Evolutionary conservation across 1,140 invertebrate species (phyloP), one percentile per base, ranked within the genome.

Genomic region (Homarus americanus): DNA sequence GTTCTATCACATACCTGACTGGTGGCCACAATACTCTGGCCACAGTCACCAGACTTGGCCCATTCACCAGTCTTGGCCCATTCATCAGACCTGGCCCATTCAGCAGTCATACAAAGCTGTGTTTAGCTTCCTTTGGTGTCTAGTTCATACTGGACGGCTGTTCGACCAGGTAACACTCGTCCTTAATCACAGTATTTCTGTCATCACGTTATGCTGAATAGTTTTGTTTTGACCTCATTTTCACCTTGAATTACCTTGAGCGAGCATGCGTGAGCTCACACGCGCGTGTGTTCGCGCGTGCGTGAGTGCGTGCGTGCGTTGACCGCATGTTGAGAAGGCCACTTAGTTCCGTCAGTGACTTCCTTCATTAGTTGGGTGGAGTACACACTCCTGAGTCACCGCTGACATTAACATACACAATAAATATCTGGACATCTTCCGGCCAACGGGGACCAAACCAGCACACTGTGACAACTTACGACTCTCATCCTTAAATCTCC

Each of bases 361-460:
- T 91, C 89, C 89, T 85, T 91, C 89, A 91, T 91, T 86, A 91
- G 89, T 80, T 85, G 89, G 89, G 89, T 91, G 89, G 89, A 91
- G 89, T 91, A 41, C 89, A 58, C 82, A 91, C 82, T 44, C 78
- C 89, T 85, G 89, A 85, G 82, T 91, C 89, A 85, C 72, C 88
- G 36, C 89, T 36, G 75, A 73, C 89, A 91, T 78, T 80, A 84
- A 80, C 75, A 83, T 89, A 82, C 66, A 89, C 87, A 89, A 82
- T 89, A 82, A 89, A 89, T 89, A 89, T 82, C 79, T 89, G 87
- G 40, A 73, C 87, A 89, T 82, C 79, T 89, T 38, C 85, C 49
- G 76, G 75, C 40, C 75, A 41, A 79, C 20, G 41, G n/a, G 36
- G 85, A 34, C 85, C 28, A 28, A 66, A 87, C 44, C 85, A 44